phyloP scores from a whole-genome alignment of 2,797 vertebrate genomes.

The Taenioides sp. region DNA sequence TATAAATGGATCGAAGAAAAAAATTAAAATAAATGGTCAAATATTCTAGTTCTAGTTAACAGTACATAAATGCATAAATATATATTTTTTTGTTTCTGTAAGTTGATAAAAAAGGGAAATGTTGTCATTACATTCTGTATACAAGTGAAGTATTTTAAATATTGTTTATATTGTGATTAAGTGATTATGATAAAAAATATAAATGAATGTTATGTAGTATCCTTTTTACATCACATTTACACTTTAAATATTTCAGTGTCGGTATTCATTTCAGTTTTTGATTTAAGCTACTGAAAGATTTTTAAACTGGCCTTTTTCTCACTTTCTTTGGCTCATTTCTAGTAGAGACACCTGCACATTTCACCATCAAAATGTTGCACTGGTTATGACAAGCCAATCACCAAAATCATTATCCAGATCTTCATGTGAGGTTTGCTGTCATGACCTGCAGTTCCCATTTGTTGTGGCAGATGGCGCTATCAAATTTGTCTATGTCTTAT shows the following conservation, averaged over 20 bases:
- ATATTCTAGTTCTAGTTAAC: not conserved
- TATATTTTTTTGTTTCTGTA: too few species aligned
- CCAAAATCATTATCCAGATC: too few species aligned
- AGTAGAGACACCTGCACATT: too few species aligned
- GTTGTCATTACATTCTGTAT: not conserved
- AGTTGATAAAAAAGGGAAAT: not conserved
- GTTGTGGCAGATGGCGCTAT: not conserved
- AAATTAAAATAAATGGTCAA: not conserved
- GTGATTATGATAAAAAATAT: not conserved
- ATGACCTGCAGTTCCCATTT: not conserved
- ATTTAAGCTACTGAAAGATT: not conserved
- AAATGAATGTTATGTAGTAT: not conserved
- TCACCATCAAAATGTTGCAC: too few species aligned
- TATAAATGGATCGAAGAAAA: not conserved
- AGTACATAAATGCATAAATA: not conserved
- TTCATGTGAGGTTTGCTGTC: too few species aligned
- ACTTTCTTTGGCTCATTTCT: too few species aligned
- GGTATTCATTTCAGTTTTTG: not conserved
- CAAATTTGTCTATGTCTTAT: not conserved
- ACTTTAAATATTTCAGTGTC: not conserved
- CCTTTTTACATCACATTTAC: not conserved
- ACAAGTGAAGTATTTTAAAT: not conserved
- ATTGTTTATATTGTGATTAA: not conserved
- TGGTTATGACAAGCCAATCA: too few species aligned
- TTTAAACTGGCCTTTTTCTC: too few species aligned